Base-by-base conservation (phyloP, 2,797 vertebrate species). In the Enteromius radiatus region DNA sequence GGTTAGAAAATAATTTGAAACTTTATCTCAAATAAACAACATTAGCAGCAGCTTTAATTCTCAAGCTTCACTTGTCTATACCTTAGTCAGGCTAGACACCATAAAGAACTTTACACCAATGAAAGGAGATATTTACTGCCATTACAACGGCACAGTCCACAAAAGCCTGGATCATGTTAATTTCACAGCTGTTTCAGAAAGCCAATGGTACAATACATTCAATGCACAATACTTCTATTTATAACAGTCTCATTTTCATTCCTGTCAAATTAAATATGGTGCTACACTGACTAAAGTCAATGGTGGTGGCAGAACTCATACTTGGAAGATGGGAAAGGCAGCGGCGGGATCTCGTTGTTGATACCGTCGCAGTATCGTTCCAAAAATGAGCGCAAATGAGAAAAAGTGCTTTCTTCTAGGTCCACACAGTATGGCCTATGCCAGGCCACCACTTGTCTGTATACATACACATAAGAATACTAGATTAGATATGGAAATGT, bases 401-500 rank as follows among this genome's bases (percentile, higher is more conserved):
- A 84, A 82, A 96, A 96, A 0, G 95, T 96, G 80, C 95, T 96
- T 90, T 96, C 95, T 84, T 95, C 95, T 83, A 96, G 88, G 89
- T 96, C 95, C 3, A 96, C 95, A 86, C 95, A 96, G 83, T 95
- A 96, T 23, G 95, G 94, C 67, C 95, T 91, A 87, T 96, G 95
- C 95, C 95, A 96, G 0, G 95, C 95, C 82, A 96, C 95, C 83
- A 96, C 89, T 80, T 96, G 95, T 71, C 95, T 95, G 84, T 74
- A 28, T 12, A 69, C 41, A 83, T 11, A 70, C 15, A 81, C 23
- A 74, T 5, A 74, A 7, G 0, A 54, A 19, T 31, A 45, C 21
- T 14, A 26, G n/a, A 10, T 54, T 67, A 23, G 5, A 26, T 68
- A 54, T 56, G n/a, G 0, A 31, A 70, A 59, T 59, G 2, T 56